Conservation (phyloP, 2,797 vertebrate species). For the Eospalax fontanierii region DNA sequence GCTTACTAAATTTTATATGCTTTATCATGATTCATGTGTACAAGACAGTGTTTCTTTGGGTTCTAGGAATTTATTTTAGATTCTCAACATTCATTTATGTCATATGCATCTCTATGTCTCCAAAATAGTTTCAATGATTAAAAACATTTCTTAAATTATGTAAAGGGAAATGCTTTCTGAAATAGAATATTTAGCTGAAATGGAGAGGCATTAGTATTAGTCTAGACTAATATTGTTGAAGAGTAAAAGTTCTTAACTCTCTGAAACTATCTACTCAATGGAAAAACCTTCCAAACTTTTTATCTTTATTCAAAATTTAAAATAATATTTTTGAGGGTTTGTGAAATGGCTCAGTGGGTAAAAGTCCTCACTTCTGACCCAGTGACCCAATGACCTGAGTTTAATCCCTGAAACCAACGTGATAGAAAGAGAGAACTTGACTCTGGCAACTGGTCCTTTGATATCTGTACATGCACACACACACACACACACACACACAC, state of each 20-base stretch:
- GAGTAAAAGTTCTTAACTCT: not conserved
- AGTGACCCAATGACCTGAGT: not conserved
- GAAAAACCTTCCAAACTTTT: not conserved
- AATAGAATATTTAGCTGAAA: constrained; percentile 12
- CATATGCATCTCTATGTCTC: not conserved
- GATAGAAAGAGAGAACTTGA: not conserved
- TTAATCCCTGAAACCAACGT: not conserved
- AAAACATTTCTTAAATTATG: constrained; percentile 18
- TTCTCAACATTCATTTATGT: not conserved
- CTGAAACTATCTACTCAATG: not conserved
- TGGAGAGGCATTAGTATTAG: not conserved
- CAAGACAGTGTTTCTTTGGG: not conserved
- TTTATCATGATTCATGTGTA: not conserved
- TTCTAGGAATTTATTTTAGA: constrained; percentile 38
- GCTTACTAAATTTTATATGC: not conserved
- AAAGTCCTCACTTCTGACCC: not conserved
- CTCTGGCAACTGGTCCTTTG: not conserved
- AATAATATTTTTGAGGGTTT: not conserved
- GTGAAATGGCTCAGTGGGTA: not conserved
- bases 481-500: too few relatives aligned
- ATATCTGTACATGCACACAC: not conserved
- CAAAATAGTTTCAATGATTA: not conserved
- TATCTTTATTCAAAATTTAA: not conserved
- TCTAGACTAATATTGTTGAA: not conserved
- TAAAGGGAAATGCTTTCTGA: not conserved